These are phyloP conservation scores for Lycocerus yunnanus DNA, from an alignment of 2,888 invertebrate genomes.

Conservation along the genomic window DNA sequence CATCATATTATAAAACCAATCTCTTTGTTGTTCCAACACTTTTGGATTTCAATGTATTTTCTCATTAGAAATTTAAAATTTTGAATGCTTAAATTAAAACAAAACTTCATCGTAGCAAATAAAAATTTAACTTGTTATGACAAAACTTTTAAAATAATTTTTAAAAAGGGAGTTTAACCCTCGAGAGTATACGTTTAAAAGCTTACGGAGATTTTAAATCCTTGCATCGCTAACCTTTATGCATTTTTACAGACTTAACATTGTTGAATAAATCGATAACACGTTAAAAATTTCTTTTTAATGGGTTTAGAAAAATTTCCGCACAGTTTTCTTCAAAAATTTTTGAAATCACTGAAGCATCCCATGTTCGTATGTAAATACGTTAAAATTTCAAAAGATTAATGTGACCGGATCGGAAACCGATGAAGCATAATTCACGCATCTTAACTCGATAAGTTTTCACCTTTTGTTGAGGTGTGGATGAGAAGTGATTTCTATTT, in stretches of 20 bases:
- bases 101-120: not conserved
- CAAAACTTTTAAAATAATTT: conserved; percentile 39
- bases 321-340: not conserved
- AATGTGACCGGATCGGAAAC: conserved; percentile 27
- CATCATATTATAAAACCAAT: not conserved
- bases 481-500: not conserved
- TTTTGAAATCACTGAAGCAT: not conserved
- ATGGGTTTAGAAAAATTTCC: not conserved
- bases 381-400: conserved; percentile 23
- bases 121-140: conserved; percentile 36
- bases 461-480: conserved; percentile 27
- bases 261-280: conserved; percentile 1
- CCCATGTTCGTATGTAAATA: conserved; percentile 11
- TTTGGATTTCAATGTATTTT: not conserved
- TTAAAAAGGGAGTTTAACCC: conserved; percentile 48
- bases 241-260: not conserved
- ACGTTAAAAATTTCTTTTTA: not conserved
- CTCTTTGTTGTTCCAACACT: not conserved
- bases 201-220: conserved; percentile 25
- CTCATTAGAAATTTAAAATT: not conserved
- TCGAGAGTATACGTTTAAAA: conserved; percentile 33
- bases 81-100: not conserved
- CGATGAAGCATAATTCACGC: conserved; percentile 41
- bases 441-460: conserved; percentile 40
- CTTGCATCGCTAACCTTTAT: not conserved